These are phyloP conservation scores for Tachina fera DNA, from an alignment of 2,888 invertebrate genomes.

Conservation along the genomic window DNA sequence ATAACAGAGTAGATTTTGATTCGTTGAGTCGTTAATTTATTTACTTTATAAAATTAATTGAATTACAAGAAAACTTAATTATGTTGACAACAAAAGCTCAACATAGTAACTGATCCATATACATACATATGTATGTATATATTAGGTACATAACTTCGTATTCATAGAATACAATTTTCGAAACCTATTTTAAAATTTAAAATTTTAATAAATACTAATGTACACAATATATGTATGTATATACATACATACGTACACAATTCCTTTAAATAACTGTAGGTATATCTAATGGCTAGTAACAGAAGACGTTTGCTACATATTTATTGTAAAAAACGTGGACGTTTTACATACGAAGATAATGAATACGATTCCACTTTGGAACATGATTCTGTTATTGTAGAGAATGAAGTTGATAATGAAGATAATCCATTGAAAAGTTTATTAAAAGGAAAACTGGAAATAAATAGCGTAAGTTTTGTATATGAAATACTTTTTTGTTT, in stretches of 20 bases:
- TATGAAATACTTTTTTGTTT: background rate
- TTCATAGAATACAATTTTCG: too few relatives aligned
- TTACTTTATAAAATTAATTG: too few relatives aligned
- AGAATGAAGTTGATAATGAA: conserved; percentile 73
- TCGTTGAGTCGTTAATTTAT: too few relatives aligned
- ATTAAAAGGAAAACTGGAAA: conserved; percentile 78
- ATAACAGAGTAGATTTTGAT: too few relatives aligned
- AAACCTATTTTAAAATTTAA: too few relatives aligned
- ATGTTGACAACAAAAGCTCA: too few relatives aligned
- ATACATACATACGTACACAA: background rate
- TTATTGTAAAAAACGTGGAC: conserved; percentile 74
- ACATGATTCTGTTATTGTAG: conserved; percentile 73
- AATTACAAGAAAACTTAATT: too few relatives aligned
- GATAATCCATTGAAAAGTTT: conserved; percentile 76
- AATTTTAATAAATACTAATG: too few relatives aligned
- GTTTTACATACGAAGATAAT: conserved; percentile 73
- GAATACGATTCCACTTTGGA: conserved; percentile 77
- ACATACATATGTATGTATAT: too few relatives aligned
- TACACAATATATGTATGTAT: too few relatives aligned
- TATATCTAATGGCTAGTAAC: conserved; percentile 78
- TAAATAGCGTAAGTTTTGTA: conserved; percentile 76
- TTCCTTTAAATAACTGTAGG: conserved; percentile 72
- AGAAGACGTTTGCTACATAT: conserved; percentile 73
- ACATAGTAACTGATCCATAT: too few relatives aligned
- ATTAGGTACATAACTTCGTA: too few relatives aligned